phyloP scores from a whole-genome alignment of 2,888 invertebrate genomes.

The Argyra leucocephala region DNA sequence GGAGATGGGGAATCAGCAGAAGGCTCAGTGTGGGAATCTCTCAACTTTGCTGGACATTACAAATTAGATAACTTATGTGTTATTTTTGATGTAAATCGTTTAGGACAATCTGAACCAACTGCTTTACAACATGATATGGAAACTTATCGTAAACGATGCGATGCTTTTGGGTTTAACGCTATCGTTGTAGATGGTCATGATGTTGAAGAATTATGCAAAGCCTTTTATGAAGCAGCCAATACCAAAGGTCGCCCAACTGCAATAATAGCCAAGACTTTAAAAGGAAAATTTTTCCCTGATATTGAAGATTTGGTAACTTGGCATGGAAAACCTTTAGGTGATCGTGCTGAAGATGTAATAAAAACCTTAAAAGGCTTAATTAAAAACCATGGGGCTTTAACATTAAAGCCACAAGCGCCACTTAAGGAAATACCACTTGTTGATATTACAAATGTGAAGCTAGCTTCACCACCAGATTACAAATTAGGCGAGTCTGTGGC shows the following conservation, averaged over 20 bases:
- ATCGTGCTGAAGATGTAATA: constrained; percentile 61
- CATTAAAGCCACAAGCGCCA: constrained; percentile 56
- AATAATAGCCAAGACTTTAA: constrained; percentile 89
- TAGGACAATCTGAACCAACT: constrained; percentile 95
- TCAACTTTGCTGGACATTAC: constrained; percentile 90
- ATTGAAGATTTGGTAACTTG: constrained; percentile 92
- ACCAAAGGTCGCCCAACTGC: constrained; percentile 81
- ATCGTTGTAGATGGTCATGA: constrained; percentile 95
- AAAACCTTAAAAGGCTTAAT: constrained; percentile 58
- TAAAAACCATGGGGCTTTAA: constrained; percentile 55
- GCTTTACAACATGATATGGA: constrained; percentile 85
- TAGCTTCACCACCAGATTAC: constrained; percentile 77
- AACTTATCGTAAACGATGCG: constrained; percentile 67
- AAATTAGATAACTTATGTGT: constrained; percentile 93
- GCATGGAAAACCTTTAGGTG: constrained; percentile 95
- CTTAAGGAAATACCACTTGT: constrained; percentile 59
- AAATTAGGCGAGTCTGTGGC: constrained; percentile 68
- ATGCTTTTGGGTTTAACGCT: constrained; percentile 85
- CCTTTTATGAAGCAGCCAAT: constrained; percentile 68
- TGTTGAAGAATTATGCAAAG: constrained; percentile 80
- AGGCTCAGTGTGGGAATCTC: constrained; percentile 95
- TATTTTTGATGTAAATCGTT: constrained; percentile 91
- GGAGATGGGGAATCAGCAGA: constrained; percentile 99
- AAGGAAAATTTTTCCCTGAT: constrained; percentile 80
- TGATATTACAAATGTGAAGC: constrained; percentile 58